phyloP scores from a whole-genome alignment of 2,797 vertebrate genomes.

The Mus minutoides region DNA sequence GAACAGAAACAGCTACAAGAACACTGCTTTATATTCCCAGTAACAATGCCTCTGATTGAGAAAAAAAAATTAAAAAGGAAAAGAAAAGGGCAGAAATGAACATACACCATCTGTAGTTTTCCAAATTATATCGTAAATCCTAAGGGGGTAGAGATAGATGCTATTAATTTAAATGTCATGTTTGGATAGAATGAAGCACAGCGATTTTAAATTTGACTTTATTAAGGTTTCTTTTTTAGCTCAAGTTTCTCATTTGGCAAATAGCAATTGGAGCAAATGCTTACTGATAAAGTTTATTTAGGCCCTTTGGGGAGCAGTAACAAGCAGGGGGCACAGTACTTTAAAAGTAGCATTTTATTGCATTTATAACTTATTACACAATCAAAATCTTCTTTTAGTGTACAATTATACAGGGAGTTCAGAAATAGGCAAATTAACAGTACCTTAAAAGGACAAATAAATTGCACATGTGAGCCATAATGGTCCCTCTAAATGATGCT shows the following conservation, averaged over 20 bases:
- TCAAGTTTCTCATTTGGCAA: slow-evolving; percentile 64
- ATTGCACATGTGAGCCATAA: background rate
- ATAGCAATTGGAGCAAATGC: slow-evolving; percentile 49
- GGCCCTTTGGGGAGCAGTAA: slow-evolving; percentile 58
- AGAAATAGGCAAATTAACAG: slow-evolving; percentile 62
- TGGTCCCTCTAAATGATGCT: background rate
- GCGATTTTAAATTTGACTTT: slow-evolving; percentile 69
- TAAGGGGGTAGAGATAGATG: slow-evolving; percentile 49
- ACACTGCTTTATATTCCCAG: slow-evolving; percentile 3
- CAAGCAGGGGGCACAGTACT: background rate
- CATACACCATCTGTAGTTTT: slow-evolving; percentile 39
- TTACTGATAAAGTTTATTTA: slow-evolving; percentile 64
- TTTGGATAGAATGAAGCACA: slow-evolving; percentile 63
- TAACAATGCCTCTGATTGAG: slow-evolving; percentile 20
- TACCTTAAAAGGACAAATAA: slow-evolving; percentile 60
- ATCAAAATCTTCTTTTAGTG: slow-evolving; percentile 58
- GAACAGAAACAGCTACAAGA: slow-evolving; percentile 54
- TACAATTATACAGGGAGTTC: slow-evolving; percentile 29
- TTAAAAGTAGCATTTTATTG: slow-evolving; percentile 73
- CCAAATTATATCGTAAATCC: slow-evolving; percentile 53
- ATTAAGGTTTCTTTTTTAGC: slow-evolving; percentile 71
- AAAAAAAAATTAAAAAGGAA: slow-evolving; percentile 3
- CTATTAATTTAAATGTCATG: slow-evolving; percentile 72
- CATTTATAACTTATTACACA: slow-evolving; percentile 54
- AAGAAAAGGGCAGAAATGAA: slow-evolving; percentile 60